Evolutionary conservation across 2,888 invertebrate species (phyloP).

Genomic region (Drosophila atripex): DNA sequence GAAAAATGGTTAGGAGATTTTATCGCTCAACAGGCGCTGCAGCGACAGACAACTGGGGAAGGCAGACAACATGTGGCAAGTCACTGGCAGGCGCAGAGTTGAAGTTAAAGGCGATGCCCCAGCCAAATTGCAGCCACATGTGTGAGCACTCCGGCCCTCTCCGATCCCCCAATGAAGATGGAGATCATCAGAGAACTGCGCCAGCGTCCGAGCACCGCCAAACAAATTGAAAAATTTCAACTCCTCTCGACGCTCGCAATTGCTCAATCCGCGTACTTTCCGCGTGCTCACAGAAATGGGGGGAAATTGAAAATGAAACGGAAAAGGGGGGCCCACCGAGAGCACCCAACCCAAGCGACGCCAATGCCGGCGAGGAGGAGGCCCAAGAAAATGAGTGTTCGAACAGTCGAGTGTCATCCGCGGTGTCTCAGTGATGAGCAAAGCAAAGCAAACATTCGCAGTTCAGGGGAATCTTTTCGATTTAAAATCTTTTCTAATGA

Average conservation of each 20-base stretch:
- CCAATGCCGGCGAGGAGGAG: slow-evolving; percentile 11
- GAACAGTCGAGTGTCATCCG: slow-evolving; percentile 23
- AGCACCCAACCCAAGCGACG: slow-evolving; percentile 12
- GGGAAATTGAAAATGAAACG: slow-evolving; percentile 40
- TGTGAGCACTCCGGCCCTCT: slow-evolving; percentile 41
- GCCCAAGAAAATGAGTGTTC: slow-evolving; percentile 18
- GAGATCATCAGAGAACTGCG: slow-evolving; percentile 52
- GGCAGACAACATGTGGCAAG: slow-evolving; percentile 73
- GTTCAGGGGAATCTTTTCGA: slow-evolving; percentile 1
- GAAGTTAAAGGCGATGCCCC: slow-evolving; percentile 64
- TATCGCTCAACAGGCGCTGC: slow-evolving; percentile 53
- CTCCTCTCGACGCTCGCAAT: slow-evolving; percentile 74
- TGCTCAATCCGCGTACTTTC: slow-evolving; percentile 72
- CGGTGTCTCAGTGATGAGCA: slow-evolving; percentile 33
- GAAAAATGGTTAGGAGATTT: slow-evolving; percentile 69
- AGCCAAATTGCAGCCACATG: slow-evolving; percentile 77
- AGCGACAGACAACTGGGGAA: slow-evolving; percentile 24
- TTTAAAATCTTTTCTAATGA: not conserved
- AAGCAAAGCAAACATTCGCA: slow-evolving; percentile 12
- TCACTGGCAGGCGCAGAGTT: slow-evolving; percentile 14
- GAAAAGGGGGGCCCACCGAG: slow-evolving; percentile 20
- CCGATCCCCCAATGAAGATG: slow-evolving; percentile 51
- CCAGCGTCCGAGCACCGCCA: slow-evolving; percentile 48
- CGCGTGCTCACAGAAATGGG: slow-evolving; percentile 57
- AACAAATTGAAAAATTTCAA: slow-evolving; percentile 77